These are phyloP conservation scores for Clavelina lepadiformis DNA, from an alignment of 23 tunicate species.

Conservation along the genomic window DNA sequence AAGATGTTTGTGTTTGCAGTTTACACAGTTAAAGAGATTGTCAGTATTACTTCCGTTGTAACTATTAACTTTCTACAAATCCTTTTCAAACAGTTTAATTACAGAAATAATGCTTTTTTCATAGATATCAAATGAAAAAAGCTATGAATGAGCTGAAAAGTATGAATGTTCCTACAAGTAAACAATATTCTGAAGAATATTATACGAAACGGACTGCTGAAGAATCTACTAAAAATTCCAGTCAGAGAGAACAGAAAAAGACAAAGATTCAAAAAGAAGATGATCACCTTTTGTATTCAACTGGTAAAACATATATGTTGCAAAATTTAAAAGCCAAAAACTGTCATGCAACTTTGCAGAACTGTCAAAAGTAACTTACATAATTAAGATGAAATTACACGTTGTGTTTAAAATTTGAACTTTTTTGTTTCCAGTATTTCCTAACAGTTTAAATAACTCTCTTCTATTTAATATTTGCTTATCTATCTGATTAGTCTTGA, in stretches of 20 bases:
- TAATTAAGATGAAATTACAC: too few relatives aligned
- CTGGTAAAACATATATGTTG: too few relatives aligned
- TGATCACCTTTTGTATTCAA: slow-evolving; percentile 22
- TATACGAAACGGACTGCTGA: neutral
- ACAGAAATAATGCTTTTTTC: neutral
- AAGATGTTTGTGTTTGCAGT: too few relatives aligned
- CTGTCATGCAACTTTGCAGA: too few relatives aligned
- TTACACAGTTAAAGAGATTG: too few relatives aligned
- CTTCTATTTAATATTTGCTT: too few relatives aligned
- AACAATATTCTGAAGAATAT: neutral
- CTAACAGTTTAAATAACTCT: neutral
- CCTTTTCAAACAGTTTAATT: neutral
- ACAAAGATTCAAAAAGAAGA: slow-evolving; percentile 38
- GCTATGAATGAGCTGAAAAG: slow-evolving; percentile 22
- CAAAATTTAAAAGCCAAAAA: too few relatives aligned
- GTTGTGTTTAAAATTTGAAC: too few relatives aligned
- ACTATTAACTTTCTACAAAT: too few relatives aligned
- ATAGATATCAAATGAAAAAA: slow-evolving; percentile 40
- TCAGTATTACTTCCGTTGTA: too few relatives aligned
- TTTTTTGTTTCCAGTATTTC: neutral
- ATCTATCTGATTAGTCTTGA: too few relatives aligned
- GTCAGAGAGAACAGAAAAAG: neutral
- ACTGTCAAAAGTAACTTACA: too few relatives aligned
- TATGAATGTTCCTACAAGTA: slow-evolving; percentile 19
- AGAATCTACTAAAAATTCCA: neutral